Conservation (phyloP, 2,797 vertebrate species). For the Gymnocypris eckloni region DNA sequence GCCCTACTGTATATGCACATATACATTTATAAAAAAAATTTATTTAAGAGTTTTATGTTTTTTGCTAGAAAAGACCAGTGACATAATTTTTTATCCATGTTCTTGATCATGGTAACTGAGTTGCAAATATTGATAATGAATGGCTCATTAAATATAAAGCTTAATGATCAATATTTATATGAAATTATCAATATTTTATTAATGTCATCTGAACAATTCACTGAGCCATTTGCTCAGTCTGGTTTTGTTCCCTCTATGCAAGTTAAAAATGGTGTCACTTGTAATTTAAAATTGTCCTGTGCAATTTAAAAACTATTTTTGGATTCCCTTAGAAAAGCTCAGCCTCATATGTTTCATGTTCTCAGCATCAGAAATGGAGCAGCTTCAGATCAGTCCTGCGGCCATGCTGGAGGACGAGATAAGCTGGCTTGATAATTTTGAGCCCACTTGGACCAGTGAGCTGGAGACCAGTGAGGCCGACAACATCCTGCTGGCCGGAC, state of each 20-base stretch:
- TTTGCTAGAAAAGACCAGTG: no score
- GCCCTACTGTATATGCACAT: no score
- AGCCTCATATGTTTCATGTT: neutral
- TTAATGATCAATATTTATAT: neutral
- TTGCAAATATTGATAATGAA: neutral
- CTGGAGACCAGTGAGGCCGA: slow-evolving; percentile 97
- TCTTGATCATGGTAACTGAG: no score
- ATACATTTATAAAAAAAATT: no score
- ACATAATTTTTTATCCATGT: no score
- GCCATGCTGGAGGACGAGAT: slow-evolving; percentile 98
- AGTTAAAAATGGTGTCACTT: neutral
- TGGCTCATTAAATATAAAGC: neutral
- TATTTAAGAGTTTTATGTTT: no score
- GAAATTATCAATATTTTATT: neutral
- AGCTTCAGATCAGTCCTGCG: slow-evolving; percentile 91
- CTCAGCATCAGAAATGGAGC: slow-evolving; percentile 95
- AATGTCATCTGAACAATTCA: neutral
- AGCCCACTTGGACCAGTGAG: slow-evolving; percentile 94
- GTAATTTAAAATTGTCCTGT: neutral
- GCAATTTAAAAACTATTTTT: neutral
- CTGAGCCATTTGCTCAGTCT: neutral
- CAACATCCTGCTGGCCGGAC: slow-evolving; percentile 95
- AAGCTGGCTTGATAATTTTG: slow-evolving; percentile 98
- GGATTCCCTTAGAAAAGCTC: neutral
- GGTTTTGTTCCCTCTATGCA: neutral